Percentiles rank a stretch among this genome's conserved stretches.
These are phyloP conservation scores for Tribolium madens DNA, from an alignment of 1,140 invertebrate species.

Conservation along the genomic window DNA sequence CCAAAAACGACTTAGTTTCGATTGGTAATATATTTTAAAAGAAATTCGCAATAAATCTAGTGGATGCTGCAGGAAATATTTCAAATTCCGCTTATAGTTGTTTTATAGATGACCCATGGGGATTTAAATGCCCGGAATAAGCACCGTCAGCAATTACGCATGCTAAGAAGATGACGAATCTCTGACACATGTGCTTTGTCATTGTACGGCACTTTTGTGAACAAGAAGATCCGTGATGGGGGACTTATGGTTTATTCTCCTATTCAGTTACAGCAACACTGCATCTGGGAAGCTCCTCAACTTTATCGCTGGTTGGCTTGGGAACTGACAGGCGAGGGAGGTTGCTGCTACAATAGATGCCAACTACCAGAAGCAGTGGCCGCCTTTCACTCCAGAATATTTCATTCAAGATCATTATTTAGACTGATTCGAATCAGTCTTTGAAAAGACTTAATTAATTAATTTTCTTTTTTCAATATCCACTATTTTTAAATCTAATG, in stretches of 20 bases:
- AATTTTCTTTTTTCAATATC: too few species aligned
- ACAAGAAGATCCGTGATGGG: not conserved
- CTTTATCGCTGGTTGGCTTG: not conserved
- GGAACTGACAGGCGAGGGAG: not conserved
- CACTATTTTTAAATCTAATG: too few species aligned
- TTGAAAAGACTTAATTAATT: too few species aligned
- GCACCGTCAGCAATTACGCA: not conserved
- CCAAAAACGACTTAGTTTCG: too few species aligned
- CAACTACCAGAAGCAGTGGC: not conserved
- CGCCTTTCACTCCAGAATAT: too few species aligned
- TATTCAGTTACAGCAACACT: not conserved
- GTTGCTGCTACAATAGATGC: not conserved
- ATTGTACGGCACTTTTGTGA: not conserved
- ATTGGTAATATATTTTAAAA: too few species aligned
- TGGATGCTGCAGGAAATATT: not conserved
- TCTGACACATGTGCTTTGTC: not conserved
- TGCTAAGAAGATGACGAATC: not conserved
- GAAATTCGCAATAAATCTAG: too few species aligned
- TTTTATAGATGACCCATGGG: too few species aligned
- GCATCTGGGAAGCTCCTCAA: not conserved
- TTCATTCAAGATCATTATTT: too few species aligned
- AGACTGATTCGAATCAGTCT: too few species aligned
- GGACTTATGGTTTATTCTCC: not conserved
- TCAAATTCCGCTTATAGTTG: too few species aligned
- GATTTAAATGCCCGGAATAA: not conserved